Evolutionary conservation across 2,888 invertebrate species (phyloP).

Genomic region (Erebia aethiops): DNA sequence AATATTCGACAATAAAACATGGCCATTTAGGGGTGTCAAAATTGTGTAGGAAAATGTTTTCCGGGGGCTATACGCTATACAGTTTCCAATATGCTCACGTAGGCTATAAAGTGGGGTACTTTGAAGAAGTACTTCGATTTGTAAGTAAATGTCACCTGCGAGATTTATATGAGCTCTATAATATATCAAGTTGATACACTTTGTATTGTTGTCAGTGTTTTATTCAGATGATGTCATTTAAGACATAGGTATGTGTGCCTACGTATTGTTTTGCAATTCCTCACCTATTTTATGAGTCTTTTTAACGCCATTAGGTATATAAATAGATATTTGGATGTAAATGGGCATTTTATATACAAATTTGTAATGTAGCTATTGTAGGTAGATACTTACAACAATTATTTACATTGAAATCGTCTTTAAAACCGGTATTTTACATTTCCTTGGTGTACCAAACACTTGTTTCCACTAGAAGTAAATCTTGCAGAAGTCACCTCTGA

Average conservation of each 20-base stretch:
- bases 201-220: constrained; percentile 14
- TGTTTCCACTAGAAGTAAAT: no score
- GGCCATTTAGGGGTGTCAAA: constrained; percentile 71
- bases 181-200: not conserved
- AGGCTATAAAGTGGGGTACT: constrained; percentile 67
- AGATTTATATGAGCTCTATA: constrained; percentile 34
- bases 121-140: constrained; percentile 57
- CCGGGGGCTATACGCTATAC: constrained; percentile 52
- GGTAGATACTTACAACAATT: no score
- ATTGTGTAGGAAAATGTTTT: constrained; percentile 64
- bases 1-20: constrained; percentile 77
- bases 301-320: not conserved
- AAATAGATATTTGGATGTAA: not conserved
- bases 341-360: constrained; percentile 5
- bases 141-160: constrained; percentile 41
- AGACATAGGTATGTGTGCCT: not conserved
- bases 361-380: not conserved
- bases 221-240: constrained; percentile 2
- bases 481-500: no score
- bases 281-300: constrained; percentile 1
- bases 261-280: not conserved
- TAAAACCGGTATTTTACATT: not conserved
- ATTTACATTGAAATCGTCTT: not conserved
- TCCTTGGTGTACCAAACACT: not conserved
- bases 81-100: constrained; percentile 69